Evolutionary conservation across 2,888 invertebrate genomes (phyloP), one percentile per base, ranked within the genome.

Genomic region (Lepidochrysops patricia): DNA sequence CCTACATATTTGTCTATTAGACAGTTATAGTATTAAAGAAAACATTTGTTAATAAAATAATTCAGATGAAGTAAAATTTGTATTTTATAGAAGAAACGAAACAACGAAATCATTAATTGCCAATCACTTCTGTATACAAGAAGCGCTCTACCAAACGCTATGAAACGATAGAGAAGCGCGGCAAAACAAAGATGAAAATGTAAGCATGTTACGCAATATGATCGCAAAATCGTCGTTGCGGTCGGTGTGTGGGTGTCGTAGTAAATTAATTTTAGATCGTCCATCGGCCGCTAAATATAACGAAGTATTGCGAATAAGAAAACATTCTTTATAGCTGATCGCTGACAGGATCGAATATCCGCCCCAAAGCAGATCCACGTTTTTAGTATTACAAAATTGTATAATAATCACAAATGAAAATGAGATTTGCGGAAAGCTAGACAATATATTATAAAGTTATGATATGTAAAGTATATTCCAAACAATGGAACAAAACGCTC

Each of bases 231-330:
- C 54, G 48, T 12, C 25, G 12, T 19, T 32, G 54, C 29, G 12
- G 73, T 71, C 72, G 68, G 70, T 70, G 69, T 73, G 72, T 72
- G 68, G 65, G 66, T 66, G 63, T 62, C 65, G 69, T 32, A 68
- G 70, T 84, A 82, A 77, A 69, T 70, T 83, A 82, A 78, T 75
- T 78, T 75, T 84, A 82, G 81, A 75, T 68, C 67, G 75, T 77
- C 72, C 76, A 75, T 74, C 71, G 76, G 71, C 77, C 77, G 75
- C 72, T 67, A 64, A 65, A 66, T 72, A 66, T 70, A 67, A 58
- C 66, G 61, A 58, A 60, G 59, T 57, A 62, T 65, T 62, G 66
- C 64, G 64, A 63, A 67, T 67, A 59, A 59, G 58, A 66, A 68
- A 66, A 65, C 63, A 62, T 67, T 64, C 61, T 60, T 66, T 66